phyloP scores from a whole-genome alignment of 2,797 vertebrate species.

The Telmatherina bonti region DNA sequence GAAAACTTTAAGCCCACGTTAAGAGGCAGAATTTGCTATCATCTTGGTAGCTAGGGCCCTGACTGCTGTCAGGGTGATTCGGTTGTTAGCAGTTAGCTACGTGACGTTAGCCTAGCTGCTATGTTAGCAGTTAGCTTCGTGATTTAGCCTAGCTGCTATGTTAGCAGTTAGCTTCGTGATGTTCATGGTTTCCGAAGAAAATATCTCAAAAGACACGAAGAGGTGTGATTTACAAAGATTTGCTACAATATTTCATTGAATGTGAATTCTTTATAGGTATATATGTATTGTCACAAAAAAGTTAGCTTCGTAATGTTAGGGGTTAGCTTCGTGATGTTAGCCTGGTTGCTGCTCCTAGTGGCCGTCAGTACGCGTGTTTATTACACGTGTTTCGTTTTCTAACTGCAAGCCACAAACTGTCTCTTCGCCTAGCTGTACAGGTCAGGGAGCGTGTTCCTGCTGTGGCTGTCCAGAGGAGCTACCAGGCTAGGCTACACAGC shows the following conservation, averaged over 20 bases:
- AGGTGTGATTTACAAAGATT: no score
- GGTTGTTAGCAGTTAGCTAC: constrained; percentile 41
- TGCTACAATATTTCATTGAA: no score
- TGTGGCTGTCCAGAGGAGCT: background rate
- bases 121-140: no score
- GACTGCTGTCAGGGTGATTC: background rate
- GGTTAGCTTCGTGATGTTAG: constrained; percentile 41
- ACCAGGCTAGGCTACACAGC: background rate
- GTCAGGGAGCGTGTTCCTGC: fast-evolving
- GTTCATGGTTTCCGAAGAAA: no score
- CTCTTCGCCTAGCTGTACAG: fast-evolving
- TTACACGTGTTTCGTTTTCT: fast-evolving
- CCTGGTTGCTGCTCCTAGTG: background rate
- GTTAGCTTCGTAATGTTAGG: no score
- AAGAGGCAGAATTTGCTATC: background rate
- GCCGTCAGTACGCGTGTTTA: background rate
- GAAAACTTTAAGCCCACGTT: fast-evolving
- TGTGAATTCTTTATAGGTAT: no score
- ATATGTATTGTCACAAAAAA: no score
- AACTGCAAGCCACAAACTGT: fast-evolving
- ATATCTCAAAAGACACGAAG: no score
- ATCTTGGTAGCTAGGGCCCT: constrained; percentile 8
- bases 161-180: no score
- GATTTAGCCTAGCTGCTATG: no score
- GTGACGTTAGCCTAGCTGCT: constrained; percentile 26